These are phyloP conservation scores for Leistus spinibarbis DNA, from an alignment of 2,888 invertebrate species.

Conservation along the genomic window DNA sequence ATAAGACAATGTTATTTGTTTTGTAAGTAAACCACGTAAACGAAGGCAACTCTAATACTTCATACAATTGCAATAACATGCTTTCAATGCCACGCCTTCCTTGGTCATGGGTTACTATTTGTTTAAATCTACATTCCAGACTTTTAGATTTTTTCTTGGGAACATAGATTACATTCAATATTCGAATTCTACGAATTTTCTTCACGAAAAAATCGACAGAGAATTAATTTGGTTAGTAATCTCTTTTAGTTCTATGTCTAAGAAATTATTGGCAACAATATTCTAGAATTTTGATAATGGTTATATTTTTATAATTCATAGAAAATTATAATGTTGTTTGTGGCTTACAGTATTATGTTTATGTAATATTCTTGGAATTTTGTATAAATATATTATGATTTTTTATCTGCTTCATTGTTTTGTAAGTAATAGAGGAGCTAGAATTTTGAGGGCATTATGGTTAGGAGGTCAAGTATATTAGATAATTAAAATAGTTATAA, in stretches of 20 bases:
- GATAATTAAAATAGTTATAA: constrained; percentile 32
- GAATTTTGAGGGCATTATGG: too few species aligned
- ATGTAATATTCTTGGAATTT: too few species aligned
- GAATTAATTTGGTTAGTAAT: neutral
- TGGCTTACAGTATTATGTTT: too few species aligned
- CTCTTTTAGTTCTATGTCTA: neutral
- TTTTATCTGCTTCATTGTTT: too few species aligned
- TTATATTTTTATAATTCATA: neutral
- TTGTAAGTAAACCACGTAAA: too few species aligned
- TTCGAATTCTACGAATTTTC: neutral
- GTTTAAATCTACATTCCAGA: constrained; percentile 14
- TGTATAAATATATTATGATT: too few species aligned
- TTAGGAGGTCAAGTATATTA: too few species aligned
- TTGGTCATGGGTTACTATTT: constrained; percentile 1
- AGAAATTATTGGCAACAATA: neutral
- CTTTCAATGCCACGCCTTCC: neutral
- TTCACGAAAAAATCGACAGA: neutral
- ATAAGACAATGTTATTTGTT: too few species aligned
- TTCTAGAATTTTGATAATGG: neutral
- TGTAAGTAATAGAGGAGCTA: too few species aligned
- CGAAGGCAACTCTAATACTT: neutral
- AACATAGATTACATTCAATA: constrained; percentile 25
- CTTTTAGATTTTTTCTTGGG: constrained; percentile 23
- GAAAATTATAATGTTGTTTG: neutral
- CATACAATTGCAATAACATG: neutral